Base-by-base conservation (phyloP, 1,140 invertebrate species). In the Bombus sibiricus region DNA sequence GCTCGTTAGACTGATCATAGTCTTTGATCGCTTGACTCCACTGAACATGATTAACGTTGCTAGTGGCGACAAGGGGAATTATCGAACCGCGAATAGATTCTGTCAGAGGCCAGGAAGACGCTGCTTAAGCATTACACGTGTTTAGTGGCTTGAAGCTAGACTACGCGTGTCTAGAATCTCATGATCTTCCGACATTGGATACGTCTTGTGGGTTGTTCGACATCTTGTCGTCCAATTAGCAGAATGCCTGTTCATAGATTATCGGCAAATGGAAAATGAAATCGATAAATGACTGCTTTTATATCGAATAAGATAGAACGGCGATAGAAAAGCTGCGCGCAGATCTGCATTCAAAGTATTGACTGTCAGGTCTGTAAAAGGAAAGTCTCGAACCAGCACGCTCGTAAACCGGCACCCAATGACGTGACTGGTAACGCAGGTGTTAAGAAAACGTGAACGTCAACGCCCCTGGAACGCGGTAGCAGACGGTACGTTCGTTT, bases 101-200 rank as follows among this genome's bases (percentile, higher is more conserved):
- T 43, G 32, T 72, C 43, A 43, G 32, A 32, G 41, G 22, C 13
- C 25, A 25, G 32, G 81, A 83, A 83, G 81, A 53, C 59, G 71
- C 10, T 34, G 37, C n/a, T 64, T 3, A 64, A 68, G 59, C 59
- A 76, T 83, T 76, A 83, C 72, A 83, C 72, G 81, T 83, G 81
- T 72, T 83, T 25, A 76, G 34, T 47, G 22, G 59, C 3, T 18
- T 39, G 71, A 37, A 32, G 34, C 64, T 64, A 18, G 41, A n/a
- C 37, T n/a, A 76, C 59, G 8, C 79, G 68, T 73, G 68, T 83
- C 43, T n/a, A 37, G 32, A 57, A 53, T 15, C 28, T 18, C 47
- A 62, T 47, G 41, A 68, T 76, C 59, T 47, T 83, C 22, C 41
- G 71, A 47, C 71, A n/a, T 53, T 47, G 10, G 32, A 83, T 41